Evolutionary conservation across 2,113 vertebrate species (phyloP), one percentile per base, ranked within the genome.

Genomic region (Empidonax alnorum): DNA sequence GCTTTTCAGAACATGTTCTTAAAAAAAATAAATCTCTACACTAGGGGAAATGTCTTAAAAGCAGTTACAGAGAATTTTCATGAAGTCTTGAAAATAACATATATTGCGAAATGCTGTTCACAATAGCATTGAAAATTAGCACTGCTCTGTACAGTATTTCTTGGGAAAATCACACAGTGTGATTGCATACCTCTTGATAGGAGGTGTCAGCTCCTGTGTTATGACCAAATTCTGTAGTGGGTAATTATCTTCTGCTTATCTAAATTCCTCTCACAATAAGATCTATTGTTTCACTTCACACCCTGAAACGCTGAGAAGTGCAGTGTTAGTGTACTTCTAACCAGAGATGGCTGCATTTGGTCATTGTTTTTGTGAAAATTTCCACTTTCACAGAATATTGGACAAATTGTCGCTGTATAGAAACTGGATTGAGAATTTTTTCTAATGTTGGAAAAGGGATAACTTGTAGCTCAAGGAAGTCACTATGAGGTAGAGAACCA

Each of bases 1-100:
- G 90, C 69, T 93, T 96, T 96, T 97, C 96, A 98, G 97, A 98
- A 96, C 56, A 77, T 41, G 46, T 62, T 97, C 96, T 97, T 94
- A 93, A 96, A 84, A 81, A 62, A 73, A n/a, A 75, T 56, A 93
- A 72, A 87, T 87, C 92, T 96, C 85, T 81, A 52, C 72, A 90
- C 78, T 50, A 87, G 71, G 89, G 84, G 73, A 97, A 95, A 96
- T 85, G 84, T 95, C 96, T 97, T 97, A 94, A 97, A 97, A 97
- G 87, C 93, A 89, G 86, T 72, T 89, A 95, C 5, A 0, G 69
- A 93, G 93, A 97, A 94, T 97, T 96, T 97, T 97, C 95, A 82
- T 77, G 88, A 94, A 96, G 96, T 91, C 86, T 96, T 90, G 47
- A 96, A 97, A 91, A 96, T 93, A 89, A 92, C 65, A 96, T 95